phyloP scores from a whole-genome alignment of 2,797 vertebrate genomes.

The Rhinella marina region DNA sequence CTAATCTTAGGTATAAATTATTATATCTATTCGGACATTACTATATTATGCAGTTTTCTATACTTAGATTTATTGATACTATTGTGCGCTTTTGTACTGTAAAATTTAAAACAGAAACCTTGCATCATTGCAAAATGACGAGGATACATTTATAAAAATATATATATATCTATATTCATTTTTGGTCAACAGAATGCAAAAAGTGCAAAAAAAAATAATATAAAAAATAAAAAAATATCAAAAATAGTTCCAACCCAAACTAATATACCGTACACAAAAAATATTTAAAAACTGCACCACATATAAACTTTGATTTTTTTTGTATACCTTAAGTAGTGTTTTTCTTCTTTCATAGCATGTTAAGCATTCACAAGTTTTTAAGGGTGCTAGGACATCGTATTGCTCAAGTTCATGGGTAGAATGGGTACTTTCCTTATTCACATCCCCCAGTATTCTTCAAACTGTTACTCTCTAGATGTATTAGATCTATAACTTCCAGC shows the following conservation, averaged over 20 bases:
- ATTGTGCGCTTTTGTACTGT: constrained; percentile 35
- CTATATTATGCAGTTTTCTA: constrained; percentile 39
- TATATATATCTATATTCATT: neutral
- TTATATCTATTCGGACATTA: constrained; percentile 37
- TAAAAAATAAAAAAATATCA: neutral
- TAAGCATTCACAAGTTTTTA: neutral
- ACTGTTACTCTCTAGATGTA: neutral
- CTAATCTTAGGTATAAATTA: constrained; percentile 36
- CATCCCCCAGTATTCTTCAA: neutral
- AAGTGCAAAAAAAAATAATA: constrained; percentile 10
- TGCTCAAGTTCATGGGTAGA: neutral
- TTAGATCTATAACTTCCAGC: neutral
- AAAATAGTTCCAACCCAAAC: neutral
- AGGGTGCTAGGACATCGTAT: neutral
- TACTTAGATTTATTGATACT: constrained; percentile 27
- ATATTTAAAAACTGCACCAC: neutral
- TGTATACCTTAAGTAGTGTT: neutral
- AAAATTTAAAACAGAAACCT: neutral
- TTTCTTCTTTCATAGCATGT: neutral
- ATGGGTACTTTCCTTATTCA: neutral
- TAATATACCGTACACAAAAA: neutral
- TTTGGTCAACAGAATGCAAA: neutral
- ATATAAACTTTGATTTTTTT: neutral
- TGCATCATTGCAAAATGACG: constrained; percentile 3
- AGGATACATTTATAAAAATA: neutral